These are phyloP conservation scores for Crocuta crocuta DNA, from an alignment of 2,113 vertebrate species.

Conservation along the genomic window DNA sequence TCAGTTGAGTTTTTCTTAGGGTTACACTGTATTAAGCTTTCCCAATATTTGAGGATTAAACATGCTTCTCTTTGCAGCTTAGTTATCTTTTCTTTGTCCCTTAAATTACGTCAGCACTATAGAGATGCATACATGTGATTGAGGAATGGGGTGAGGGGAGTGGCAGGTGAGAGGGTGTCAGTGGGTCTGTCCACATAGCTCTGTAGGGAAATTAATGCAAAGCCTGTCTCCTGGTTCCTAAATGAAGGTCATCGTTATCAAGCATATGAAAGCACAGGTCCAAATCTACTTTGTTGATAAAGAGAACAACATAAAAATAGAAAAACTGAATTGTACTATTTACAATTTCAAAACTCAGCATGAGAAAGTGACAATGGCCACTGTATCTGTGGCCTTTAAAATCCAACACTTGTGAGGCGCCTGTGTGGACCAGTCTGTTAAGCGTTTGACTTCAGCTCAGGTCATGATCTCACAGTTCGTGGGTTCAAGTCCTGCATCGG, in stretches of 20 bases:
- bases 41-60: not conserved
- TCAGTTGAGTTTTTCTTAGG: not conserved
- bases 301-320: not conserved
- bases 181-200: not conserved
- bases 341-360: constrained; percentile 22
- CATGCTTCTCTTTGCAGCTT: not conserved
- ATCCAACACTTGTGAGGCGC: not conserved
- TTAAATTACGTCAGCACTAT: not conserved
- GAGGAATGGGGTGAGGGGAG: not conserved
- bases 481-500: too few relatives aligned
- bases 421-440: too few relatives aligned
- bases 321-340: not conserved
- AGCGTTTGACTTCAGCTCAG: too few relatives aligned
- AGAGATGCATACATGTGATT: not conserved
- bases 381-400: not conserved
- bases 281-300: not conserved
- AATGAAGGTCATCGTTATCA: not conserved
- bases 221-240: not conserved
- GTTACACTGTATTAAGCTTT: not conserved
- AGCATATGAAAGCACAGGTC: not conserved
- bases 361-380: not conserved
- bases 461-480: too few relatives aligned
- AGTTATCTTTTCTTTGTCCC: not conserved
- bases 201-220: not conserved
- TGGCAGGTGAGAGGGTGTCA: not conserved